Evolutionary conservation across 2,888 invertebrate genomes (phyloP), one percentile per base, ranked within the genome.

Genomic region (Exephanes ischioxanthus): DNA sequence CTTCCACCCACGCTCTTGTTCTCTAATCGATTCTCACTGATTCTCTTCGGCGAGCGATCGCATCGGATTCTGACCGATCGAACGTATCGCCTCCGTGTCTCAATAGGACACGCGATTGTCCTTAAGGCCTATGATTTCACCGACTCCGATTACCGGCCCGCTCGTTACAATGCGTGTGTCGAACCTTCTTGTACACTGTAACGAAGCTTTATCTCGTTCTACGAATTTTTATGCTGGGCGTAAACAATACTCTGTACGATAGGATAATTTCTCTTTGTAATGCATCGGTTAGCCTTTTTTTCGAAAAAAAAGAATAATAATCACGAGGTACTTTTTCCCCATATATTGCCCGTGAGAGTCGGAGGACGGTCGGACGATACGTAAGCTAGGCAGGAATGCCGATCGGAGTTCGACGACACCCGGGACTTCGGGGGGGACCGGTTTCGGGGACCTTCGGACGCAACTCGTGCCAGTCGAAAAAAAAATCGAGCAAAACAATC

Each of bases 331-430:
- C 22, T 61, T 61, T 76, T 51, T 76, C 51, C 19, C 53, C 37
- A 67, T 41, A 41, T 76, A 66, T 76, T n/a, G 53, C 53, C 22
- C 14, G 61, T 61, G 67, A 48, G 76, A 51, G 63, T 48, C 51
- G 66, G 19, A 33, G 51, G 22, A 37, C 66, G 66, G 78, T 72
- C 41, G 72, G 71, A 71, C 79, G 71, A 83, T 81, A 83, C 75
- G 82, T 85, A 81, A 88, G 87, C 85, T 91, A 90, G 90, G 89
- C 88, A 92, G 92, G 93, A 93, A 93, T 93, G 93, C 92, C 90
- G 91, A 91, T 91, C 92, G 90, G 93, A 92, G 85, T 85, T 93
- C 93, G 93, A 92, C 91, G 93, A 93, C 93, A 93, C 91, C 72
- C 70, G 89, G 88, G 91, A 91, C 91, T 89, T 90, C 86, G 82